Evolutionary conservation across 2,113 vertebrate genomes (phyloP).

Genomic region (Crocuta crocuta): DNA sequence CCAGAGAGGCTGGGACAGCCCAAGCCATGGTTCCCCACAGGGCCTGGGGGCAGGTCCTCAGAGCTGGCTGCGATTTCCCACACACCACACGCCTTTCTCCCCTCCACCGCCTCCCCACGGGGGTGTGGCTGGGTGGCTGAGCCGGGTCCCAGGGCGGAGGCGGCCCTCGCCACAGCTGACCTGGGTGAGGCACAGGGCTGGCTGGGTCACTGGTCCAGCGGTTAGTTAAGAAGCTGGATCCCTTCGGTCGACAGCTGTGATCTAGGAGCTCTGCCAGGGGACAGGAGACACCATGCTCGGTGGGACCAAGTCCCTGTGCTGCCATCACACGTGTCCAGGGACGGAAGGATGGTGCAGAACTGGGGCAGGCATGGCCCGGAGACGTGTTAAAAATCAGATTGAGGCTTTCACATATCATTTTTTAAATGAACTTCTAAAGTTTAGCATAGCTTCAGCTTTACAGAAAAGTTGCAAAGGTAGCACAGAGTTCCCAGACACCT

Average conservation of each 20-base stretch:
- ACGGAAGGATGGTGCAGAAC: background rate
- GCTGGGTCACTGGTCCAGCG: background rate
- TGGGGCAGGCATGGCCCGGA: too few species aligned
- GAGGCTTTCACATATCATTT: background rate
- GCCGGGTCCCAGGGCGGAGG: too few species aligned
- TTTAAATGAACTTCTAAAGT: background rate
- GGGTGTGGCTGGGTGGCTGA: background rate
- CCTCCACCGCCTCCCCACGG: background rate
- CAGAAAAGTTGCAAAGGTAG: background rate
- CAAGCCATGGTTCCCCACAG: background rate
- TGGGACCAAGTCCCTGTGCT: fast-evolving
- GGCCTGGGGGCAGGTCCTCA: background rate
- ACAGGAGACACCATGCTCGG: too few species aligned
- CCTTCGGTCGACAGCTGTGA: background rate
- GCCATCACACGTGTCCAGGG: background rate
- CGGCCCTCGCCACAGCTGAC: fast-evolving
- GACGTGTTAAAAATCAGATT: background rate
- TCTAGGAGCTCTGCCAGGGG: background rate
- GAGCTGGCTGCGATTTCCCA: fast-evolving
- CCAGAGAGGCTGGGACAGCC: background rate
- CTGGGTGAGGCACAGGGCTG: background rate
- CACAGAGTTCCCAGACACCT: background rate
- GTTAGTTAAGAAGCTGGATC: background rate
- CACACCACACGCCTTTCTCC: fast-evolving
- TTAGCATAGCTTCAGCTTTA: background rate